phyloP scores from a whole-genome alignment of 1,140 invertebrate genomes.

The Drosophila teissieri region DNA sequence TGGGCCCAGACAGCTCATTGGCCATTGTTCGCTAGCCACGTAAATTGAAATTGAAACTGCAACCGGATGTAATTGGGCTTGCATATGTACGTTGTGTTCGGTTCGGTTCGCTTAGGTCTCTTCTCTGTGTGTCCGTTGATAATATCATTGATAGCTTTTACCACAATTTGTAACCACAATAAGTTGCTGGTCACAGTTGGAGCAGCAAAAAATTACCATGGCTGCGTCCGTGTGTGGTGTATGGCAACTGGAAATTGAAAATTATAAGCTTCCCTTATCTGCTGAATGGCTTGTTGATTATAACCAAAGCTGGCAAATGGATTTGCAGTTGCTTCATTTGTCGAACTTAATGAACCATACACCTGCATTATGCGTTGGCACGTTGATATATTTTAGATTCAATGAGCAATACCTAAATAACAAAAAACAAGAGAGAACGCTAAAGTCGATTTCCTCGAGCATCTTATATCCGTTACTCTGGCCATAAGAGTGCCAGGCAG shows the following conservation, averaged over 20 bases:
- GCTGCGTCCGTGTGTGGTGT: conserved; percentile 8
- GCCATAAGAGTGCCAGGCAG: too few species aligned
- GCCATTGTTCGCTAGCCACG: conserved; percentile 47
- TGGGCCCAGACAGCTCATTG: conserved; percentile 12
- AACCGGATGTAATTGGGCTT: conserved; percentile 82
- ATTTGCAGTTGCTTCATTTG: conserved; percentile 35
- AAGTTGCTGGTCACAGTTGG: conserved; percentile 61
- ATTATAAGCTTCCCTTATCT: conserved; percentile 55
- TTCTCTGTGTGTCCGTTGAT: conserved; percentile 41
- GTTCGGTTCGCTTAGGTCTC: conserved; percentile 7
- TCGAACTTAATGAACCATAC: conserved; percentile 42
- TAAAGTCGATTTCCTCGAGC: too few species aligned
- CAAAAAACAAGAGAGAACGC: too few species aligned
- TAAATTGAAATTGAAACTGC: conserved; percentile 83
- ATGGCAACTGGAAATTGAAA: conserved; percentile 61
- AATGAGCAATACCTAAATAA: background rate
- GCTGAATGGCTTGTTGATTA: conserved; percentile 67
- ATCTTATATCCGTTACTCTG: too few species aligned
- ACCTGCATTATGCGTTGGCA: background rate
- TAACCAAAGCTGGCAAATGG: conserved; percentile 37
- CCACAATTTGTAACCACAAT: conserved; percentile 79
- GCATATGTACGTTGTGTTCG: conserved; percentile 60
- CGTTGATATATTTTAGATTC: background rate
- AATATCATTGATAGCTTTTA: conserved; percentile 82
- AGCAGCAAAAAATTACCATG: conserved; percentile 31